These are phyloP conservation scores for Eurypyga helias DNA, from an alignment of 2,113 vertebrate species.

Conservation along the genomic window DNA sequence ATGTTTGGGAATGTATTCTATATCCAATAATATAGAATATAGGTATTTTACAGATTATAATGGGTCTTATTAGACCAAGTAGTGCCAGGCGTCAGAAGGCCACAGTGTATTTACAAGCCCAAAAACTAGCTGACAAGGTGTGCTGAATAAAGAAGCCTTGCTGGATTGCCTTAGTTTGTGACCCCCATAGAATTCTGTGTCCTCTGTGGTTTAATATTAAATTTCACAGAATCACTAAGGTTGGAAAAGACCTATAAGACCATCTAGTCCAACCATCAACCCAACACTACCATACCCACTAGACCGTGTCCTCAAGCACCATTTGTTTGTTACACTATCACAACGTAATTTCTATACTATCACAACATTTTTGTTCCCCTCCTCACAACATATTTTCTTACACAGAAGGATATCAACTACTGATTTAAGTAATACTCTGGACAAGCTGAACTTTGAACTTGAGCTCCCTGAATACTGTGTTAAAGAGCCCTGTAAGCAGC, in stretches of 20 bases:
- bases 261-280: no score
- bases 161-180: not conserved
- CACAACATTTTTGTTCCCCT: not conserved
- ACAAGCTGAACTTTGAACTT: not conserved
- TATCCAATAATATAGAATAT: not conserved
- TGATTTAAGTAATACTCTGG: not conserved
- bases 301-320: no score
- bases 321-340: no score
- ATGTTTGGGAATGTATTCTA: not conserved
- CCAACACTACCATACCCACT: no score
- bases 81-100: not conserved
- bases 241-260: no score
- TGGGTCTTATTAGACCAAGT: not conserved
- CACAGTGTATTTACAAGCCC: not conserved
- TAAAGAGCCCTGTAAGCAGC: not conserved
- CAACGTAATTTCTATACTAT: not conserved
- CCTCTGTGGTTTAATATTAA: not conserved
- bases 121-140: not conserved
- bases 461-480: not conserved
- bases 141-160: not conserved
- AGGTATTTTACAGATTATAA: not conserved
- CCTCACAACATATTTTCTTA: not conserved
- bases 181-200: not conserved
- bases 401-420: not conserved
- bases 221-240: no score